A percentile compares a stretch with the other conserved stretches of the same genome.
phyloP scores from a whole-genome alignment of 2,797 vertebrate genomes.

The Galagoides demidoff region DNA sequence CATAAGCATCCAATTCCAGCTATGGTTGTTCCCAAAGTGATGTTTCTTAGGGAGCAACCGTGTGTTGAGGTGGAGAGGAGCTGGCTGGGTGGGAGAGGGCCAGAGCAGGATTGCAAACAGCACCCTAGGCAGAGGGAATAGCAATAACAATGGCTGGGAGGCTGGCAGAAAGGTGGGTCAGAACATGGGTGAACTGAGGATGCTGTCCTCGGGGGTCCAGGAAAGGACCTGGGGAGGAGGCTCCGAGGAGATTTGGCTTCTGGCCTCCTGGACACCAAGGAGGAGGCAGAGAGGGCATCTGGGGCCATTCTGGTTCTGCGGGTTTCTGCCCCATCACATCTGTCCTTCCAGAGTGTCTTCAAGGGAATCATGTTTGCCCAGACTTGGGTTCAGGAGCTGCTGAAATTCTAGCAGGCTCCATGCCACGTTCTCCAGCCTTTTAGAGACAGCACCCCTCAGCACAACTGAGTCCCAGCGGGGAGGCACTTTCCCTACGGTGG shows the following conservation, averaged over 20 bases:
- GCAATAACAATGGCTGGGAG: neutral
- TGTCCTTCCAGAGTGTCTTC: neutral
- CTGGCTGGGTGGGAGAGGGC: neutral
- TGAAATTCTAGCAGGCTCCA: neutral
- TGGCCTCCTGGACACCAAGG: neutral
- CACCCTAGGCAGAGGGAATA: neutral
- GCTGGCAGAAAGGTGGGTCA: neutral
- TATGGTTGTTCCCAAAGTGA: neutral
- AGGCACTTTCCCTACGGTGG: neutral
- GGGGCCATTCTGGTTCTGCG: neutral
- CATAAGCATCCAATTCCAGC: neutral
- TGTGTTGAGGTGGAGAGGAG: neutral
- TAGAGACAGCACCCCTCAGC: neutral
- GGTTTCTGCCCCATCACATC: neutral
- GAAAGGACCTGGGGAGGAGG: neutral
- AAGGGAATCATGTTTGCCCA: neutral
- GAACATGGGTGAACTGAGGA: neutral
- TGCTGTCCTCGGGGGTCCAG: neutral
- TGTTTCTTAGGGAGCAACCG: neutral
- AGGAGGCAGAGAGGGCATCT: neutral
- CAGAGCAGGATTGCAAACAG: rapidly evolving
- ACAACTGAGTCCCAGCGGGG: neutral
- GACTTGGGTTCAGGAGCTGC: neutral
- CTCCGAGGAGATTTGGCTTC: neutral
- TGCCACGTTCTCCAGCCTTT: neutral